A percentile compares a stretch with the other conserved stretches of the same genome.
These are phyloP conservation scores for Sphaerophoria taeniata DNA, from an alignment of 2,888 invertebrate genomes.

Conservation along the genomic window DNA sequence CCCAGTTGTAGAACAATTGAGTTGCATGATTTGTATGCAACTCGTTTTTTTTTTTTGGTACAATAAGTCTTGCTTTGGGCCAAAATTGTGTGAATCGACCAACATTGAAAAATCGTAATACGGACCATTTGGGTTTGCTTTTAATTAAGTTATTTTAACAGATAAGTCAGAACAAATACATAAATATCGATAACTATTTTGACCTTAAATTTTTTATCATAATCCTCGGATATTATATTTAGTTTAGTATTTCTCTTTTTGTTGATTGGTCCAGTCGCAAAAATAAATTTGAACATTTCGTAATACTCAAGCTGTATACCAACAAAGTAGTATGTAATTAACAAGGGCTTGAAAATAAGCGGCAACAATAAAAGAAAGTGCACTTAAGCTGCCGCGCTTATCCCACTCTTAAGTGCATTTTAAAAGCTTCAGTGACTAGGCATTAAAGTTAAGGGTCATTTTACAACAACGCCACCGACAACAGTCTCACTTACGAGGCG, in stretches of 20 bases:
- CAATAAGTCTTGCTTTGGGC: not conserved
- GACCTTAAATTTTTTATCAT: no score
- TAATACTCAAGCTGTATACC: conserved; percentile 58
- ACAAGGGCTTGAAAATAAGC: conserved; percentile 37
- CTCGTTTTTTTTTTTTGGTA: not conserved
- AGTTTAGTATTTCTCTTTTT: no score
- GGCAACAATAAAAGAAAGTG: conserved; percentile 48
- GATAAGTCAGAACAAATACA: no score
- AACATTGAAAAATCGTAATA: not conserved
- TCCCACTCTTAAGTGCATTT: conserved; percentile 20
- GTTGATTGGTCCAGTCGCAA: not conserved
- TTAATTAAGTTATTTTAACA: no score
- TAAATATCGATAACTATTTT: no score
- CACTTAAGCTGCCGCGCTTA: conserved; percentile 1
- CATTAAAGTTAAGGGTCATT: conserved; percentile 50
- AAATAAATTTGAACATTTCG: conserved; percentile 53
- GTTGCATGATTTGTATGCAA: conserved; percentile 11
- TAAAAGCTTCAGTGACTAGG: conserved; percentile 31
- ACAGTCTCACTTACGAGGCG: conserved; percentile 19
- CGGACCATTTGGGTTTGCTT: no score
- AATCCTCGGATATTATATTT: no score
- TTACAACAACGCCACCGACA: not conserved
- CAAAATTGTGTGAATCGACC: not conserved
- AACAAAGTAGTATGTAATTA: conserved; percentile 65
- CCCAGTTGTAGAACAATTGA: conserved; percentile 32